Evolutionary conservation across 2,113 vertebrate genomes (phyloP), one percentile per base, ranked within the genome.

Genomic region (Lanius collurio): DNA sequence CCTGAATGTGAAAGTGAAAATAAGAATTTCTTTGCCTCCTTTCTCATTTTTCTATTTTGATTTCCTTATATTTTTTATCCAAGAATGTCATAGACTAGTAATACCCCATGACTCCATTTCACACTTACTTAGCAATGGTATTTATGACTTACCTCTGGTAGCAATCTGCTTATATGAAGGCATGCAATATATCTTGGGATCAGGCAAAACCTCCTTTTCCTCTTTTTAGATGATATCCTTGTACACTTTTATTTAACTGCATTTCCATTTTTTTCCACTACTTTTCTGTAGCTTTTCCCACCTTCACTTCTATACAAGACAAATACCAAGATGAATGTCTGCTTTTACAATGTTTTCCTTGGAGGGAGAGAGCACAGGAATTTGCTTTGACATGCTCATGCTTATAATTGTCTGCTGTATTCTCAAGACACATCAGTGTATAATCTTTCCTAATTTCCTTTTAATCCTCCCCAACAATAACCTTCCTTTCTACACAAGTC

Each of bases 21-120:
- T 49, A 91, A 90, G 39, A 93, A 47, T 77, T 89, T 82, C 35
- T 74, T 77, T 82, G 52, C 35, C 44, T 90, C 35, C 70, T 90
- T 83, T 88, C 78, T 92, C 64, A 87, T 93, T 95, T 79, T 93
- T 90, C 49, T 69, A 33, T 86, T 92, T 91, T 90, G 37, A 85
- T 69, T 96, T 91, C 35, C 47, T 49, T 53, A 52, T 85, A 67
- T 79, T 90, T 64, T 83, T 91, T 84, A 84, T 17, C 28, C 46
- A 86, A 91, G 41, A 70, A 71, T 84, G 47, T 74, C 80, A 89
- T 5, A 96, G 73, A 50, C 57, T 84, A 50, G 50, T 82, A 94
- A 88, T 47, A 90, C 71, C 52, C 50, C 52, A 60, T 87, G 44
- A 88, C 84, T 95, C 52, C 44, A 90, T 95, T 96, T 95, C 95